Evolutionary conservation across 2,113 vertebrate genomes (phyloP).

Genomic region (Aepyceros melampus): DNA sequence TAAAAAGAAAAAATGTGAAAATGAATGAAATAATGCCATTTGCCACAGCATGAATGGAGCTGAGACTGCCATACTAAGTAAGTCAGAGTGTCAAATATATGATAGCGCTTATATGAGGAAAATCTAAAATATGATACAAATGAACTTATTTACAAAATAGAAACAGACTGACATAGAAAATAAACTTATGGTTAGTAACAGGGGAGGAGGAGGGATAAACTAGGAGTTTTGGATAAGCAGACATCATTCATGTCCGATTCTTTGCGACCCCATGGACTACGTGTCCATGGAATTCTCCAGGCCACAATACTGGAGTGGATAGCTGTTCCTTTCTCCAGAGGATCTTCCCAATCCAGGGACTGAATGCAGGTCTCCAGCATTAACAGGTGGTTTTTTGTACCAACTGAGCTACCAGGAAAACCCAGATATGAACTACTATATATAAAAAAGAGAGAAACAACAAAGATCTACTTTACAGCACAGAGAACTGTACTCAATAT

Average conservation of each 20-base stretch:
- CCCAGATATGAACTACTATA: background rate
- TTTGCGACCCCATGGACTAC: accelerated
- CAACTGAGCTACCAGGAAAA: background rate
- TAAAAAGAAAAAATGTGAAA: background rate
- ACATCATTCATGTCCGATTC: background rate
- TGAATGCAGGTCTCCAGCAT: background rate
- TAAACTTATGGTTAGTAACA: background rate
- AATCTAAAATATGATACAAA: background rate
- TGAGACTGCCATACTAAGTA: background rate
- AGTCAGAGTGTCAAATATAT: background rate
- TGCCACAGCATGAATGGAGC: background rate
- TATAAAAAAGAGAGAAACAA: background rate
- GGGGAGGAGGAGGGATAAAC: background rate
- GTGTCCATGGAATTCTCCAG: background rate
- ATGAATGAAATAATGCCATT: background rate
- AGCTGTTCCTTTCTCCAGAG: background rate
- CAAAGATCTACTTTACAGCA: background rate
- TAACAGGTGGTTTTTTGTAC: background rate
- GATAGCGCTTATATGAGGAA: background rate
- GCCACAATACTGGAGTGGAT: background rate
- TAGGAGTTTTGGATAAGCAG: background rate
- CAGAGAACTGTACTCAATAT: background rate
- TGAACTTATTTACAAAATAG: background rate
- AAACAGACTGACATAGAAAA: background rate
- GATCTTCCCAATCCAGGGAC: background rate